Evolutionary conservation across 1,140 invertebrate species (phyloP).

Genomic region (Drosophila triauraria): DNA sequence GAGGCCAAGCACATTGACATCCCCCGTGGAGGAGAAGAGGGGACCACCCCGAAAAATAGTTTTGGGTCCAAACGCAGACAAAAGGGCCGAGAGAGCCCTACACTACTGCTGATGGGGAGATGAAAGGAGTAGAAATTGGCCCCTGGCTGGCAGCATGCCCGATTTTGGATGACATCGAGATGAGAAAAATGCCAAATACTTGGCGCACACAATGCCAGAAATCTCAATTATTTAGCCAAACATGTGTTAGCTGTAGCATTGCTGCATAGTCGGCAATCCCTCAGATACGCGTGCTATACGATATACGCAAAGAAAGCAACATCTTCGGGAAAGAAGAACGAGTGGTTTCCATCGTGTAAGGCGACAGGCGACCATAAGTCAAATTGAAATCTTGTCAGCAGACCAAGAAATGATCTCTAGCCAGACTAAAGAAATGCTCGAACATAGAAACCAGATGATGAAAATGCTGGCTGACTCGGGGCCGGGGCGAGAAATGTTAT

Average conservation of each 20-base stretch:
- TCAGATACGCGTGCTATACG: constrained; percentile 65
- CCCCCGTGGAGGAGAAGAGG: neutral
- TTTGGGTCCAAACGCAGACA: constrained; percentile 9
- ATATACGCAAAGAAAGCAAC: neutral
- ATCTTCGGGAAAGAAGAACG: constrained; percentile 4
- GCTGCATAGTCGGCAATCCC: constrained; percentile 69
- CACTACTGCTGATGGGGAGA: constrained; percentile 2
- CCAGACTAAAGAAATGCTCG: constrained; percentile 6
- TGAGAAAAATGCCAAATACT: constrained; percentile 71
- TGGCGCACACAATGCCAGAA: constrained; percentile 50
- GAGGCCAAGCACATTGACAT: constrained; percentile 48
- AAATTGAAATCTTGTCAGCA: constrained; percentile 71
- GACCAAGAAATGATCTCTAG: constrained; percentile 64
- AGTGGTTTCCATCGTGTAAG: constrained; percentile 47
- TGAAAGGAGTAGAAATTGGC: constrained; percentile 17
- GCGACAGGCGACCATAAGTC: constrained; percentile 56
- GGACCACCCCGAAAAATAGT: constrained; percentile 20
- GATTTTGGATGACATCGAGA: constrained; percentile 43
- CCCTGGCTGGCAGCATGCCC: constrained; percentile 55
- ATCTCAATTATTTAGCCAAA: constrained; percentile 79
- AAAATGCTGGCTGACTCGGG: constrained; percentile 12
- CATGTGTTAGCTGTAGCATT: constrained; percentile 73
- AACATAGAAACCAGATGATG: neutral
- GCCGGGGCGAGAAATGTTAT: constrained; percentile 25
- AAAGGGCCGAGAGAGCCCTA: constrained; percentile 6